phyloP scores from a whole-genome alignment of 2,888 invertebrate species.

The Lordiphosa andalusiaca region DNA sequence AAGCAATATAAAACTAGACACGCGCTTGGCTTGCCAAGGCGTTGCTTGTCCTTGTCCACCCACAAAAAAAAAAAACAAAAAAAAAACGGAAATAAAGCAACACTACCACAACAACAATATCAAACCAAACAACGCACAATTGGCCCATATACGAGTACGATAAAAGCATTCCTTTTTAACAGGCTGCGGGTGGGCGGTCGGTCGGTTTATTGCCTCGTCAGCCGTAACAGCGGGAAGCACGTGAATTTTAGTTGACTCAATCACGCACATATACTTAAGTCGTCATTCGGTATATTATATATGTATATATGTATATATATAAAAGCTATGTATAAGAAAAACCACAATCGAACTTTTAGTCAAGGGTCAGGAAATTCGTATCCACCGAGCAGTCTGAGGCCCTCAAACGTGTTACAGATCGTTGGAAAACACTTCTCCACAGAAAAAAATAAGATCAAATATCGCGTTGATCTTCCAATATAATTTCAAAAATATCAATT shows the following conservation, averaged over 20 bases:
- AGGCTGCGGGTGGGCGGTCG: conserved; percentile 1
- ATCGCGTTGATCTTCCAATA: no score
- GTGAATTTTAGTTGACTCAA: conserved; percentile 40
- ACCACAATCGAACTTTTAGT: no score
- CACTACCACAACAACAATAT: conserved; percentile 12
- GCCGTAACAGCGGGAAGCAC: conserved; percentile 38
- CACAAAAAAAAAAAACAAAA: conserved; percentile 8
- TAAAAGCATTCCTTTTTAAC: conserved; percentile 1
- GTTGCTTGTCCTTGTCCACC: conserved; percentile 57
- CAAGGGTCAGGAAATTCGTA: no score
- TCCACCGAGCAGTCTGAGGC: no score
- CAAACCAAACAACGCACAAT: conserved; percentile 33
- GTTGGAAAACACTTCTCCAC: no score
- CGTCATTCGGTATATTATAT: background rate
- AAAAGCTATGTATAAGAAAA: no score
- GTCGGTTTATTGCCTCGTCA: conserved; percentile 4
- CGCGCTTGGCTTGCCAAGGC: conserved; percentile 60
- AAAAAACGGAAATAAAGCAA: conserved; percentile 8
- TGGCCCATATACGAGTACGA: conserved; percentile 47
- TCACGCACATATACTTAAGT: conserved; percentile 23
- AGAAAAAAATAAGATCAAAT: no score
- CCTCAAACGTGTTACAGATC: no score
- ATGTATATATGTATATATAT: background rate
- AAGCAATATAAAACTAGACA: conserved; percentile 51
- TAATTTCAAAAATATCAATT: no score